These are phyloP conservation scores for Drosophila lacicola DNA, from an alignment of 2,888 invertebrate species.

Conservation along the genomic window DNA sequence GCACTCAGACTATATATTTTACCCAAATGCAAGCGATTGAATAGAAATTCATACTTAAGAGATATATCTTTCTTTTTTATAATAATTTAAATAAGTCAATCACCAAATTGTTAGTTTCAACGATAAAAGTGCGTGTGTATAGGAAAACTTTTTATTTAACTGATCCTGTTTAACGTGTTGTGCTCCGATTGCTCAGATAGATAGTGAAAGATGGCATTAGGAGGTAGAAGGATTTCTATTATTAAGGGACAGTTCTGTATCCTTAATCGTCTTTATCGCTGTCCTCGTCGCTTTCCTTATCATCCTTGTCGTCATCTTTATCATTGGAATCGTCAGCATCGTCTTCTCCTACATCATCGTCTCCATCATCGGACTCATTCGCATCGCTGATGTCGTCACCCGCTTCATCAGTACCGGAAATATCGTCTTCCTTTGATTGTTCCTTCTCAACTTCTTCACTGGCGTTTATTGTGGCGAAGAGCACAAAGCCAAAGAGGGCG, in stretches of 20 bases:
- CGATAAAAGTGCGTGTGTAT: not conserved
- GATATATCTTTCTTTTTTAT: not conserved
- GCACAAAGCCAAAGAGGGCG: conserved; percentile 64
- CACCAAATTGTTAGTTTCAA: not conserved
- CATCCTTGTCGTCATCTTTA: not conserved
- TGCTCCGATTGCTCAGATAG: not conserved
- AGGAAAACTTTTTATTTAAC: conserved; percentile 15
- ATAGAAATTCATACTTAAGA: not conserved
- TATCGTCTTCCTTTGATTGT: not conserved
- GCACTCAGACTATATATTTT: too few relatives aligned
- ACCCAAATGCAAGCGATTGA: not conserved
- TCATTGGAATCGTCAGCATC: not conserved
- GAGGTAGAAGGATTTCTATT: not conserved
- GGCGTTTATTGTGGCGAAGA: conserved; percentile 46
- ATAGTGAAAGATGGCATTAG: not conserved
- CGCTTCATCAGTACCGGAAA: not conserved
- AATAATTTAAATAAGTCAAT: not conserved
- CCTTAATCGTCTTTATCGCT: not conserved
- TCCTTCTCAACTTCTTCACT: not conserved
- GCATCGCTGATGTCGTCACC: not conserved
- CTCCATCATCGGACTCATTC: conserved; percentile 1
- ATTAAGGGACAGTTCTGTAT: not conserved
- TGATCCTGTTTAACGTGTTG: conserved; percentile 6
- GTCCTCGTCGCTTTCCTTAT: not conserved
- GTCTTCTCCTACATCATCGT: not conserved